These are phyloP conservation scores for Mesocricetus auratus DNA, from an alignment of 2,113 vertebrate genomes.

Conservation along the genomic window DNA sequence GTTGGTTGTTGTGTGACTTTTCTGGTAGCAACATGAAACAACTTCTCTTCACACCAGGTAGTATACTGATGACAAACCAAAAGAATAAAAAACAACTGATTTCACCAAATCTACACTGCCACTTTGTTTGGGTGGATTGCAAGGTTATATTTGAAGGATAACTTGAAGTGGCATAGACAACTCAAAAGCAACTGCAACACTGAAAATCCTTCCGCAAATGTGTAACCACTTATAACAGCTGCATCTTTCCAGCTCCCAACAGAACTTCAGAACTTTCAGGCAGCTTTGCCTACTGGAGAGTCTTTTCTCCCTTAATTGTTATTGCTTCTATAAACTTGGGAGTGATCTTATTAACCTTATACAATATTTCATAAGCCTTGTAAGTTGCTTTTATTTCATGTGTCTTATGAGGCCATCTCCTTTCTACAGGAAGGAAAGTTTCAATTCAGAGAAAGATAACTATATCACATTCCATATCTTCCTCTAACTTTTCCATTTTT, in stretches of 20 bases:
- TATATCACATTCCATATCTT: background rate
- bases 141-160: background rate
- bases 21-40: background rate
- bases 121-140: background rate
- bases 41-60: background rate
- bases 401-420: background rate
- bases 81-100: background rate
- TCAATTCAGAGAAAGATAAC: background rate
- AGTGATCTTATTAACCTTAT: background rate
- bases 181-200: background rate
- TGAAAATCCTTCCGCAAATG: background rate
- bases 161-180: background rate
- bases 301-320: background rate
- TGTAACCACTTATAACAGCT: background rate
- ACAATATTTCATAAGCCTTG: background rate
- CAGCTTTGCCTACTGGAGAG: background rate
- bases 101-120: background rate
- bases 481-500: background rate
- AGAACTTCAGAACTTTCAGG: background rate
- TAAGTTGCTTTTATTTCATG: background rate
- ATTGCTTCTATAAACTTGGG: background rate
- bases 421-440: background rate
- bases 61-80: background rate
- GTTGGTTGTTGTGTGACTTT: background rate
- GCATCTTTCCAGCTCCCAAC: background rate